phyloP scores from a whole-genome alignment of 2,113 vertebrate species.

The Lethenteron camtschaticum region DNA sequence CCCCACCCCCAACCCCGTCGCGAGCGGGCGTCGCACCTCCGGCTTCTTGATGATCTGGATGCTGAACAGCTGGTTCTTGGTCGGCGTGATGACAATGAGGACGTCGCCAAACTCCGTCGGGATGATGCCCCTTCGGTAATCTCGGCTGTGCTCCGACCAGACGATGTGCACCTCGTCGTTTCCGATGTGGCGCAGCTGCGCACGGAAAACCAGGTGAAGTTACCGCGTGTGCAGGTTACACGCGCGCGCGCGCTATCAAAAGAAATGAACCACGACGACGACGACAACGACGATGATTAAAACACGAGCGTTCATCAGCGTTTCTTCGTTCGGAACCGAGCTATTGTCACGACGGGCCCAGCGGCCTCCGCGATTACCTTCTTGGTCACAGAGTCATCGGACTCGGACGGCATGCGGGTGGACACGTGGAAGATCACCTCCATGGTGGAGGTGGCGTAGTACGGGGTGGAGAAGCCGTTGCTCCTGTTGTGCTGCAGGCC shows the following conservation, averaged over 20 bases:
- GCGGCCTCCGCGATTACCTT: conserved; percentile 12
- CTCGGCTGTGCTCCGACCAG: conserved; percentile 92
- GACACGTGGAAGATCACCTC: conserved; percentile 95
- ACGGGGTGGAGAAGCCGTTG: conserved; percentile 72
- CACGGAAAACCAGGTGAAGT: neutral
- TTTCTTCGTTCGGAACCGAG: too few relatives aligned
- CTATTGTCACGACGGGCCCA: too few relatives aligned
- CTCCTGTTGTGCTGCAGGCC: conserved; percentile 90
- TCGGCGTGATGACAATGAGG: conserved; percentile 82
- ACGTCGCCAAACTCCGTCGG: conserved; percentile 96
- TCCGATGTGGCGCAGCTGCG: conserved; percentile 93
- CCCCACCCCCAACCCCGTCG: too few relatives aligned
- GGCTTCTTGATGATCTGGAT: conserved; percentile 84
- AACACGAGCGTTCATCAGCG: too few relatives aligned
- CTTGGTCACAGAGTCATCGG: conserved; percentile 77
- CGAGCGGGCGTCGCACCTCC: conserved; percentile 31
- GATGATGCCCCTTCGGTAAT: conserved; percentile 85
- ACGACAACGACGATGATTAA: too few relatives aligned
- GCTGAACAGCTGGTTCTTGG: conserved; percentile 94
- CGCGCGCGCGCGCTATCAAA: too few relatives aligned
- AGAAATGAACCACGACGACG: too few relatives aligned
- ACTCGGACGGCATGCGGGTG: conserved; percentile 83
- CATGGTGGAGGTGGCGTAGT: conserved; percentile 83
- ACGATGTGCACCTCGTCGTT: conserved; percentile 97
- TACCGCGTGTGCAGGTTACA: too few relatives aligned